phyloP scores from a whole-genome alignment of 2,113 vertebrate species.

The Lates calcarifer region DNA sequence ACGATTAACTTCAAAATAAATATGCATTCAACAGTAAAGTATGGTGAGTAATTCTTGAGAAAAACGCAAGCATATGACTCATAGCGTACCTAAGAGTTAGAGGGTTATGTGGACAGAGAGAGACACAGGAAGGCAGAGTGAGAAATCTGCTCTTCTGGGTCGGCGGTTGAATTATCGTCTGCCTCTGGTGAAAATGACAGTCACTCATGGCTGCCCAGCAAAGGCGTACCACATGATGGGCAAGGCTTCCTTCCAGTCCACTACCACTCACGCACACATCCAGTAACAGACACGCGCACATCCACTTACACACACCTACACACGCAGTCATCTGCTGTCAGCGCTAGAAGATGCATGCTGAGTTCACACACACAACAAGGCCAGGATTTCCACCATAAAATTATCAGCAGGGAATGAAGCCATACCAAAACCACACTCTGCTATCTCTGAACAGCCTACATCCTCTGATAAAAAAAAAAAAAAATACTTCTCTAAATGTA shows the following conservation, averaged over 20 bases:
- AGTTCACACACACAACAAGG: conserved; percentile 58
- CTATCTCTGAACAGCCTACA: conserved; percentile 19
- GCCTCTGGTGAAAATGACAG: conserved; percentile 66
- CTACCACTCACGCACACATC: conserved; percentile 42
- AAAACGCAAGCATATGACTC: conserved; percentile 39
- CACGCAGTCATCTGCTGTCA: conserved; percentile 72
- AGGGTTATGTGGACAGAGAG: conserved; percentile 8
- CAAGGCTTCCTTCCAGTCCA: conserved; percentile 69
- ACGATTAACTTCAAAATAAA: conserved; percentile 23
- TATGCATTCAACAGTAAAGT: conserved; percentile 34
- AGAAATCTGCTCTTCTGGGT: conserved; percentile 52
- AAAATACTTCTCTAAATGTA: background rate
- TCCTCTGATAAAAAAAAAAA: conserved; percentile 27
- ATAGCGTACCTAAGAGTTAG: conserved; percentile 25
- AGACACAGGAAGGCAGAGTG: conserved; percentile 22
- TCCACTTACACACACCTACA: conserved; percentile 45
- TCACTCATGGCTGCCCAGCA: conserved; percentile 62
- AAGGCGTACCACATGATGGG: conserved; percentile 72
- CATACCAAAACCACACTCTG: conserved; percentile 23
- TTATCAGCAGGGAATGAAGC: conserved; percentile 59
- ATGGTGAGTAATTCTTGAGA: conserved; percentile 27
- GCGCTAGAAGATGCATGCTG: conserved; percentile 61
- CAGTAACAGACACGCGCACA: conserved; percentile 44
- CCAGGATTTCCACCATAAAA: conserved; percentile 75
- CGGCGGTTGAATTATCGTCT: conserved; percentile 45